phyloP scores from a whole-genome alignment of 2,113 vertebrate species.

The Glaucomys volans region DNA sequence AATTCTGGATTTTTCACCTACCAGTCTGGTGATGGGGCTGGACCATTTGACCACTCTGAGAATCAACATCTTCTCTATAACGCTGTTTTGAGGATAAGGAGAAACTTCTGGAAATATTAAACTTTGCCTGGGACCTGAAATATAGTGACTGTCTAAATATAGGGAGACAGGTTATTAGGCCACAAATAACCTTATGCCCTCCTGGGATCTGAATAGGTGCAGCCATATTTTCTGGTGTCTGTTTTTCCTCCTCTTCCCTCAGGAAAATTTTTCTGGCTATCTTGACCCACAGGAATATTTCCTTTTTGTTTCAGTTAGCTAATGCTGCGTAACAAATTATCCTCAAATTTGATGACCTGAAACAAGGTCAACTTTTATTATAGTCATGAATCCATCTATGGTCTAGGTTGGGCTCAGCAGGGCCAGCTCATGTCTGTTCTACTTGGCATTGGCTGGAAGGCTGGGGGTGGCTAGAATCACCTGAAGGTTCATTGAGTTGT shows the following conservation, averaged over 20 bases:
- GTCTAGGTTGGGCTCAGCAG: neutral
- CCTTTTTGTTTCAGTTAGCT: slow-evolving; percentile 1
- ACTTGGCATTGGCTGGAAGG: neutral
- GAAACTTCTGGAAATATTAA: neutral
- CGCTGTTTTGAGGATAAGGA: neutral
- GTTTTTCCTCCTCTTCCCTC: neutral
- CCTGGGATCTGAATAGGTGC: neutral
- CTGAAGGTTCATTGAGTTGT: neutral
- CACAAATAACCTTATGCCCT: neutral
- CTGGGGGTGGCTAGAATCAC: no score
- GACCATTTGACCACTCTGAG: neutral
- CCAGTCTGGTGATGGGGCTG: neutral
- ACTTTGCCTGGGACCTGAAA: neutral
- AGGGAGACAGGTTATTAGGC: neutral
- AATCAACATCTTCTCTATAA: neutral
- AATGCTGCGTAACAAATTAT: neutral
- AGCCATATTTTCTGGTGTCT: neutral
- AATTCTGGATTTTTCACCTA: neutral
- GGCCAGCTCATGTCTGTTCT: neutral
- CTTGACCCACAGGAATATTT: neutral
- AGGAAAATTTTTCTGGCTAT: neutral
- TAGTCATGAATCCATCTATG: neutral
- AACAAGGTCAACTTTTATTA: neutral
- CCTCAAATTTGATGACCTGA: neutral
- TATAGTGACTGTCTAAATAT: neutral